Conservation (phyloP, 2,797 vertebrate species). For the Premnoplex brunnescens region DNA sequence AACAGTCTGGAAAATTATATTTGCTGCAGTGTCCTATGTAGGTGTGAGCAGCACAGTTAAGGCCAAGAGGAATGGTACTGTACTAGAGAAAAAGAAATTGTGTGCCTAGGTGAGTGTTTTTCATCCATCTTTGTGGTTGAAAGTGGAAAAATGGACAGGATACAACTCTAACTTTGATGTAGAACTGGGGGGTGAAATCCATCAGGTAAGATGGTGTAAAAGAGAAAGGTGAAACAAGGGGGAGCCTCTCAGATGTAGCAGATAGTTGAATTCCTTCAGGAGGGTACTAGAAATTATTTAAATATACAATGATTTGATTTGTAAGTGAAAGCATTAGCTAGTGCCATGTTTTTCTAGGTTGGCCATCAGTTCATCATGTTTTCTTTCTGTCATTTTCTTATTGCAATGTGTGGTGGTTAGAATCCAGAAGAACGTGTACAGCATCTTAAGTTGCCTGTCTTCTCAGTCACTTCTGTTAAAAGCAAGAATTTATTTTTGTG, state of each 20-base stretch:
- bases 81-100: background rate
- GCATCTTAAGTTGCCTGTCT: background rate
- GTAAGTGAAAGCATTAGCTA: background rate
- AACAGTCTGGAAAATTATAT: background rate
- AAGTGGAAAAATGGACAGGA: background rate
- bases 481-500: background rate
- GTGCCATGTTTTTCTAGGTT: background rate
- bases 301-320: background rate
- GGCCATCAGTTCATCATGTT: background rate
- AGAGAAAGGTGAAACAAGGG: background rate
- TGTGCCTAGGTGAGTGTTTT: background rate
- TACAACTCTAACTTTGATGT: background rate
- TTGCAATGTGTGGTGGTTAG: background rate
- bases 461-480: background rate
- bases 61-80: background rate
- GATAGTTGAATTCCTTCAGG: background rate
- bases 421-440: background rate
- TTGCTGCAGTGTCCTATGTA: background rate
- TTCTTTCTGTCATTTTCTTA: slow-evolving; percentile 6
- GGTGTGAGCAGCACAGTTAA: background rate
- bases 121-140: background rate
- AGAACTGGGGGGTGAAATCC: background rate
- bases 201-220: background rate
- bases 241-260: background rate
- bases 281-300: background rate